phyloP scores from a whole-genome alignment of 2,888 invertebrate species.

The Nemotelus pantherinus region DNA sequence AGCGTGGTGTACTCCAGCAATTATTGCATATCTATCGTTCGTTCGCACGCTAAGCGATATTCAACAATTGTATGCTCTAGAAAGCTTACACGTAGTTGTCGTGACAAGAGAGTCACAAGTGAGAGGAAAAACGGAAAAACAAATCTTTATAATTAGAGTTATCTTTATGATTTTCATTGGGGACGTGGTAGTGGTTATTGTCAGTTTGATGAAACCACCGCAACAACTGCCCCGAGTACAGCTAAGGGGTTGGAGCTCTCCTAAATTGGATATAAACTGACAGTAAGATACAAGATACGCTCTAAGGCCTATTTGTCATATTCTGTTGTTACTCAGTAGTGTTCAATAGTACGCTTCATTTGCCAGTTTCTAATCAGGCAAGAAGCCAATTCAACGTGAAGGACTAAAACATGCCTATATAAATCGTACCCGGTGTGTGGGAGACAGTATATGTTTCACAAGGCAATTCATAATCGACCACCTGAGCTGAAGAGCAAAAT shows the following conservation, averaged over 20 bases:
- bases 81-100: slow-evolving; percentile 12
- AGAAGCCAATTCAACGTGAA: background rate
- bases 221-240: slow-evolving; percentile 32
- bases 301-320: too few species aligned
- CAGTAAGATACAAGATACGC: too few species aligned
- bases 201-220: slow-evolving; percentile 2
- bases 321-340: too few species aligned
- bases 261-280: background rate
- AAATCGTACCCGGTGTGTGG: background rate
- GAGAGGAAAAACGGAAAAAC: slow-evolving; percentile 12
- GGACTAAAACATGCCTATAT: slow-evolving; percentile 32
- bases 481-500: background rate
- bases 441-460: background rate
- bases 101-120: background rate
- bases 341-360: background rate
- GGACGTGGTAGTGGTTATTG: too few species aligned
- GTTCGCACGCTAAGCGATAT: slow-evolving; percentile 25
- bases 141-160: slow-evolving; percentile 29
- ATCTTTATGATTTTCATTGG: slow-evolving; percentile 26
- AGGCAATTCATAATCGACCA: slow-evolving; percentile 10
- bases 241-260: slow-evolving; percentile 25
- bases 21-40: slow-evolving; percentile 27
- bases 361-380: slow-evolving; percentile 28
- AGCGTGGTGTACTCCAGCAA: background rate
- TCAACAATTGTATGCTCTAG: slow-evolving; percentile 39